Conservation (phyloP, 2,797 vertebrate species). For the Eulemur mongoz region DNA sequence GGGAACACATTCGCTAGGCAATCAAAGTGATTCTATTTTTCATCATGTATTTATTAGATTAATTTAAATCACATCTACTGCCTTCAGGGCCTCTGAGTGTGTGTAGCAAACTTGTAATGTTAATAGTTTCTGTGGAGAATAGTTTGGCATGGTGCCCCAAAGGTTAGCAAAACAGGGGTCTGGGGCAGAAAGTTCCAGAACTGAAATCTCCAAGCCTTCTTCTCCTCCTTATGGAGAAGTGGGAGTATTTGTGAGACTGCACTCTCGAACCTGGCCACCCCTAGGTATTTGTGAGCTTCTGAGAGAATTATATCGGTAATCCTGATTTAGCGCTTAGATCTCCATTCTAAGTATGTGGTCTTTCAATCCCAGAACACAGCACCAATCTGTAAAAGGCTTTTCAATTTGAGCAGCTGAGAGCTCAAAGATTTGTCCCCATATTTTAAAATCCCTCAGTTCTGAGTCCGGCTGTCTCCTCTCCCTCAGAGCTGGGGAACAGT, state of each 20-base stretch:
- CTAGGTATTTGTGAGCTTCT: background rate
- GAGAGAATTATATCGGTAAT: background rate
- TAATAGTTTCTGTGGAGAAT: background rate
- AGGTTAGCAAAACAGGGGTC: background rate
- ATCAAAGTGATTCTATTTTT: slow-evolving; percentile 19
- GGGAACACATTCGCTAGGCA: background rate
- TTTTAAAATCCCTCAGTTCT: slow-evolving; percentile 27
- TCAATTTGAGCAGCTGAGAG: background rate
- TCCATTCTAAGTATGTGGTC: background rate
- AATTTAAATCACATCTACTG: background rate
- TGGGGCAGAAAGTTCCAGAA: background rate
- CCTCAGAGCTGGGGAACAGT: background rate
- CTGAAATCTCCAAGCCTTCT: background rate
- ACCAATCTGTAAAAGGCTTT: background rate
- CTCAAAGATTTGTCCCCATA: background rate
- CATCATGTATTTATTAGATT: slow-evolving; percentile 23
- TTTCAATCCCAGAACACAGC: slow-evolving; percentile 21
- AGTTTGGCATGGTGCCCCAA: background rate
- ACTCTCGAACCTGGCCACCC: background rate
- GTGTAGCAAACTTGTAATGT: background rate
- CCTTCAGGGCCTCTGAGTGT: background rate
- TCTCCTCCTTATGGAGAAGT: background rate
- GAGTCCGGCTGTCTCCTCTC: background rate
- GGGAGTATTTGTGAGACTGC: background rate
- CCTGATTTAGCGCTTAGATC: background rate